Percentiles rank a stretch among this genome's conserved stretches.
phyloP scores from a whole-genome alignment of 2,888 invertebrate species.

The Drosophila subsilvestris region DNA sequence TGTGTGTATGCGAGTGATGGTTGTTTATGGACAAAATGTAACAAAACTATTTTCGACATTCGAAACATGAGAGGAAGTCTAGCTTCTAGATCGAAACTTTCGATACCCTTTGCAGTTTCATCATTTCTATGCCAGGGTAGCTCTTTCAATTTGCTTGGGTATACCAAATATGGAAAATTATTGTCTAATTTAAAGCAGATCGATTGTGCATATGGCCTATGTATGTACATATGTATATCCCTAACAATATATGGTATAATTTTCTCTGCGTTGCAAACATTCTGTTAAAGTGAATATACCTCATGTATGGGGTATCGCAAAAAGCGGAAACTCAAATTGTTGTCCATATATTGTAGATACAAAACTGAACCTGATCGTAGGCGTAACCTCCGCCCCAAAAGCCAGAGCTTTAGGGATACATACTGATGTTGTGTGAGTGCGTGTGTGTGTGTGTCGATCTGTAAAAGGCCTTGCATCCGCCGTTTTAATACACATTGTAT shows the following conservation, averaged over 20 bases:
- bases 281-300: not conserved
- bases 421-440: not conserved
- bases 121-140: not conserved
- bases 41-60: slow-evolving; percentile 57
- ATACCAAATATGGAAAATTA: not conserved
- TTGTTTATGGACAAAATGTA: slow-evolving; percentile 64
- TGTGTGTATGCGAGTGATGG: slow-evolving; percentile 11
- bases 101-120: not conserved
- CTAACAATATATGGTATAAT: too few species aligned
- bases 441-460: slow-evolving; percentile 11
- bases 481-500: slow-evolving; percentile 52
- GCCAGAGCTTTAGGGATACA: not conserved
- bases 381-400: slow-evolving; percentile 24
- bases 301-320: slow-evolving; percentile 8
- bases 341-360: slow-evolving; percentile 56
- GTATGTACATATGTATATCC: too few species aligned
- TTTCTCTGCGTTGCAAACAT: not conserved
- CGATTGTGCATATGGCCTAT: not conserved
- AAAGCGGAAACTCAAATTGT: slow-evolving; percentile 67
- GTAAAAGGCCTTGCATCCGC: slow-evolving; percentile 70
- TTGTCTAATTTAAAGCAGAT: slow-evolving; percentile 1
- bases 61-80: slow-evolving; percentile 7
- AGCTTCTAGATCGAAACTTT: not conserved
- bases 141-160: too few species aligned
- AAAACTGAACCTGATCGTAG: slow-evolving; percentile 10